Conservation (phyloP, 2,888 invertebrate species). For the Drosophila kambysellisi region DNA sequence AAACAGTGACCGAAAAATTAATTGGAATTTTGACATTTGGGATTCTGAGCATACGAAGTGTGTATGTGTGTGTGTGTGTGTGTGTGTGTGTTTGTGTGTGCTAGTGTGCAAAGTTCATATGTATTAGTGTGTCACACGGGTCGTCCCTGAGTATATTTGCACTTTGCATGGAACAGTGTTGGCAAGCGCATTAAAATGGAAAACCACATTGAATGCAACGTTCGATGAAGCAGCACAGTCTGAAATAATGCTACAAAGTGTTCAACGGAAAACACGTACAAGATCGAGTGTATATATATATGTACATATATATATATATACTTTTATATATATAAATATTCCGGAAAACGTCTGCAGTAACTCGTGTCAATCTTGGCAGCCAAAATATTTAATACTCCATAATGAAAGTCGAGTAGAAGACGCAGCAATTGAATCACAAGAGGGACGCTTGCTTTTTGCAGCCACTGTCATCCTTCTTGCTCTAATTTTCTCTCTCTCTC, state of each 20-base stretch:
- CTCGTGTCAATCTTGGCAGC: no score
- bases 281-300: not conserved
- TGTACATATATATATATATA: not conserved
- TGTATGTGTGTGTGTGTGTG: not conserved
- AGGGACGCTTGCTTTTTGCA: not conserved
- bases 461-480: not conserved
- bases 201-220: constrained; percentile 5
- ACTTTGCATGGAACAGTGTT: constrained; percentile 53
- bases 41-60: constrained; percentile 43
- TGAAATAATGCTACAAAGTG: not conserved
- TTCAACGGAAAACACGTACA: not conserved
- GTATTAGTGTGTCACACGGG: constrained; percentile 19
- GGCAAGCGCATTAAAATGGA: constrained; percentile 19
- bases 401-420: no score
- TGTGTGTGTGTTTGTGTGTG: not conserved
- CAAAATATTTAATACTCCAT: no score
- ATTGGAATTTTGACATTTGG: constrained; percentile 76
- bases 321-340: not conserved
- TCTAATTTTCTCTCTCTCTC: not conserved
- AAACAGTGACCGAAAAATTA: constrained; percentile 75
- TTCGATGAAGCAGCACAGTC: not conserved
- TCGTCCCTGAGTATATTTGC: constrained; percentile 54
- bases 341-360: not conserved
- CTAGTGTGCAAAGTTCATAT: not conserved
- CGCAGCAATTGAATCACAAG: not conserved